These are phyloP conservation scores for Acanthosepion pharaonis DNA, from an alignment of 2,888 invertebrate genomes.

Conservation along the genomic window DNA sequence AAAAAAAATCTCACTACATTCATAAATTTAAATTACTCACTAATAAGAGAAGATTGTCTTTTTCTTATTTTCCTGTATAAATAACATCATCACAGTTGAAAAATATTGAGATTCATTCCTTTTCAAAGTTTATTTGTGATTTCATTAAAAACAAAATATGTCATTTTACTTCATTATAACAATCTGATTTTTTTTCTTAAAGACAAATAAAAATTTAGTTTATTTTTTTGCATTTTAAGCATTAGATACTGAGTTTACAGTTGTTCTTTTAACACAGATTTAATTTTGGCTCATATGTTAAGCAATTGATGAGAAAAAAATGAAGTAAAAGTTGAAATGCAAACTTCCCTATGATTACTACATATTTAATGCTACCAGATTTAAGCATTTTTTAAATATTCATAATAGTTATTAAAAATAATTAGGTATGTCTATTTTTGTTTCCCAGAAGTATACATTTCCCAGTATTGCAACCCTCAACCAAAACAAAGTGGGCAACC, in stretches of 20 bases:
- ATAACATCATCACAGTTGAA: no score
- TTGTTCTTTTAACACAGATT: neutral
- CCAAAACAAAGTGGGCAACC: neutral
- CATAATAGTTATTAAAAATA: neutral
- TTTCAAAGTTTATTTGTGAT: no score
- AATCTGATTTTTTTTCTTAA: no score
- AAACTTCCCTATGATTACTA: neutral
- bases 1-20: neutral
- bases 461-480: neutral
- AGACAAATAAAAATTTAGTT: neutral
- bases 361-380: neutral
- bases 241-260: no score
- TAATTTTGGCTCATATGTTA: neutral
- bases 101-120: no score
- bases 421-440: neutral
- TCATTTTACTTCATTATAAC: no score
- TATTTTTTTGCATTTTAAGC: neutral
- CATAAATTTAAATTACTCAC: neutral
- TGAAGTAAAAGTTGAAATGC: neutral
- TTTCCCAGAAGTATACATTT: neutral
- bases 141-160: no score
- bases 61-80: neutral
- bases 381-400: neutral
- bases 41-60: neutral
- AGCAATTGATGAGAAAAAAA: neutral